Evolutionary conservation across 2,797 vertebrate genomes (phyloP), one percentile per base, ranked within the genome.

Genomic region (Tauraco hartlaubi): DNA sequence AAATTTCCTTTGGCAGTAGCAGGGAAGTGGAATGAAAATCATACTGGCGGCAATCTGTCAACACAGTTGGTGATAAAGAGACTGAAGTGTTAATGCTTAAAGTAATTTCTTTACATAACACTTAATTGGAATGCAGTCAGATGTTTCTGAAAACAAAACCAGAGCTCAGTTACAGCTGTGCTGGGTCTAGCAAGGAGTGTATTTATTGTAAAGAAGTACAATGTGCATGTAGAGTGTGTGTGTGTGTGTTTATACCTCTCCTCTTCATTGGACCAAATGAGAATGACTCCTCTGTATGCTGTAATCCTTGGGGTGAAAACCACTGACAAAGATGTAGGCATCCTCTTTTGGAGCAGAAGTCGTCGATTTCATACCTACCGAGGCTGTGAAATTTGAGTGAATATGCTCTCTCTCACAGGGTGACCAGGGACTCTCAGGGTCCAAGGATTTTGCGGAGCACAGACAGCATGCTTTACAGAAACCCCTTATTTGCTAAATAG

Each of bases 1-100:
- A 12, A 92, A 74, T 85, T 90, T 87, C 68, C 58, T 91, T 82
- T 85, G 78, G 81, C 87, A 83, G 82, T 91, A 73, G 62, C 54
- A 66, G 87, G 28, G n/a, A 66, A 88, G 39, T 25, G 18, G 82
- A 78, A 93, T 2, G 25, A 83, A 93, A 91, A 72, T 83, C 41
- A 58, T 64, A 58, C 66, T 62, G 72, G 58, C 39, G 80, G 76
- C 81, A 77, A 43, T 41, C 1, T 2, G 37, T 72, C 84, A 87
- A 35, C 89, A 62, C 76, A 48, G 54, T 4, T 77, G 78, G 73
- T 26, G 64, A 95, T 37, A 83, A 77, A 89, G 58, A 31, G 46
- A 22, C 64, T 33, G 35, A 88, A 89, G 91, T 72, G 64, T 68
- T 95, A 91, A 89, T 14, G 35, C 37, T 61, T 55, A 6, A 64